Evolutionary conservation across 2,113 vertebrate genomes (phyloP).

Genomic region (Vulpes vulpes): DNA sequence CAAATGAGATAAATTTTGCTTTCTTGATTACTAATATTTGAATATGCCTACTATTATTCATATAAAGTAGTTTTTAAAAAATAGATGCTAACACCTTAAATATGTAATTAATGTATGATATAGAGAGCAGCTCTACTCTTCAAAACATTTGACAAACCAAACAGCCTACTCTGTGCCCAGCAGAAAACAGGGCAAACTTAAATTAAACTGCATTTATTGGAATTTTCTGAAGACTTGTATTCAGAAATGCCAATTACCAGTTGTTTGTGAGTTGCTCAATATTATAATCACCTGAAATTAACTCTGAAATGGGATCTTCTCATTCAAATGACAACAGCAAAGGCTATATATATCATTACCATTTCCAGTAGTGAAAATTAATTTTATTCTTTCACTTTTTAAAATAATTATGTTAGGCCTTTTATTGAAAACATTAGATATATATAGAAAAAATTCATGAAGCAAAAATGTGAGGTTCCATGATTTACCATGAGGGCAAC

Average conservation of each 20-base stretch:
- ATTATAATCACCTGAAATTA: neutral
- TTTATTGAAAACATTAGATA: slow-evolving; percentile 9
- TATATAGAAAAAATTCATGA: neutral
- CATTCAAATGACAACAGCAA: neutral
- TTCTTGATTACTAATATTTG: neutral
- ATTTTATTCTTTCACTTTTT: neutral
- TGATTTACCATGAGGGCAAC: neutral
- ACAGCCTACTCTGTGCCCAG: neutral
- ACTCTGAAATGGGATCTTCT: slow-evolving; percentile 12
- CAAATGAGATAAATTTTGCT: neutral
- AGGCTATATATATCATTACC: neutral
- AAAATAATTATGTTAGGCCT: neutral
- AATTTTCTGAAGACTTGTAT: neutral
- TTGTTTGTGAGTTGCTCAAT: neutral
- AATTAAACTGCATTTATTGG: neutral
- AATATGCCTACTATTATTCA: neutral
- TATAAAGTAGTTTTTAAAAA: neutral
- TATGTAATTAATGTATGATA: neutral
- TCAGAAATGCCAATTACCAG: neutral
- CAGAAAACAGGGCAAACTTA: neutral
- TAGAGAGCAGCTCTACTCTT: neutral
- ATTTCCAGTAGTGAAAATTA: neutral
- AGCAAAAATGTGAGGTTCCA: neutral
- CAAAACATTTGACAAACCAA: neutral
- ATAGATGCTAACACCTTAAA: slow-evolving; percentile 10